Evolutionary conservation across 2,888 invertebrate genomes (phyloP), one percentile per base, ranked within the genome.

Genomic region (Molorchus minor): DNA sequence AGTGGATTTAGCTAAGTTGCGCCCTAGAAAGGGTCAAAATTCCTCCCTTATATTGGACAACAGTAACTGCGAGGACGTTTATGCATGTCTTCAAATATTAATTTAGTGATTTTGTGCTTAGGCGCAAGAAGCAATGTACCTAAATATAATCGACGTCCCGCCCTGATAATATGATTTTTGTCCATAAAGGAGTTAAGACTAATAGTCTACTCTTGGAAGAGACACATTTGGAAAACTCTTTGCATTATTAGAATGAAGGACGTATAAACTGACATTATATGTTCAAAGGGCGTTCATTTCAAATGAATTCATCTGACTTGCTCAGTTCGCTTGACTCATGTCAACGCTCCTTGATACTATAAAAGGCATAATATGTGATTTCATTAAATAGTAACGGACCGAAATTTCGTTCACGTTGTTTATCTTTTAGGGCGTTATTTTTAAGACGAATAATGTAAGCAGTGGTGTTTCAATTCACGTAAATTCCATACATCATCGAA

Each of bases 1-100:
- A 16, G 36, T 46, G 21, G 38, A 12, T 51, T 55, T 55, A 15
- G 61, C 51, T 20, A 63, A 38, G 38, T 49, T 44, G 8, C 56
- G 36, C 17, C 57, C 63, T 0, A 51, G 35, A 19, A 64, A 33
- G 4, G 59, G 45, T 65, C 65, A 70, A 58, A 62, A 69, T 21
- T 25, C 40, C 8, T 25, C 25, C 8, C 25, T 25, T 5, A 25
- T 8, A 5, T 25, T 4, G 12, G 33, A 7, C 12, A 33, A 10
- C 12, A 33, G n/a, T 33, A 33, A 33, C 12, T 33, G 33, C 3
- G 33, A 12, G 3, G 12, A 10, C 3, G 3, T 7, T 10, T 7
- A 12, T 33, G 33, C n/a, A n/a, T 12, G 33, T 33, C 7, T 7
- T 33, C n/a, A 10, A 33, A 33, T n/a, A 33, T 33, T 33, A 3